These are phyloP conservation scores for Eciton burchellii DNA, from an alignment of 1,140 invertebrate species.

Conservation along the genomic window DNA sequence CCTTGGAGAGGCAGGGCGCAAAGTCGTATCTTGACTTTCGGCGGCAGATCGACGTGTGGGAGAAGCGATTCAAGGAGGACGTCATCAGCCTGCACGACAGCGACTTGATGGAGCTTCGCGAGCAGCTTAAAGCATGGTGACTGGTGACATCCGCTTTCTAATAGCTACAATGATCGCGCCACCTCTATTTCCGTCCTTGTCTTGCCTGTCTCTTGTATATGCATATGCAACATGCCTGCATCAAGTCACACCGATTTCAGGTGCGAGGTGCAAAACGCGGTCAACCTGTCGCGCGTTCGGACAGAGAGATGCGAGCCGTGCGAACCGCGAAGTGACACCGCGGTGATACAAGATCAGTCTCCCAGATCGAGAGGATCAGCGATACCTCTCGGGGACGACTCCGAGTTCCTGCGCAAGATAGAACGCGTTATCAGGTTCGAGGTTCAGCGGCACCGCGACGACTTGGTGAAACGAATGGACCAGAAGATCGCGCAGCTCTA, in stretches of 20 bases:
- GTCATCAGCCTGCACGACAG: slow-evolving; percentile 65
- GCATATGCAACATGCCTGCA: not conserved
- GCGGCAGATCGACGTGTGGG: slow-evolving; percentile 71
- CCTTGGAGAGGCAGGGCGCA: slow-evolving; percentile 66
- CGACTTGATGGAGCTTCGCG: slow-evolving; percentile 51
- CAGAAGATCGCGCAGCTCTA: slow-evolving; percentile 60
- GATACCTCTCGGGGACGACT: slow-evolving; percentile 3
- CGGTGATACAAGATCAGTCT: slow-evolving; percentile 1
- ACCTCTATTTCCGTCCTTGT: no score
- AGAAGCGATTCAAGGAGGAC: slow-evolving; percentile 61
- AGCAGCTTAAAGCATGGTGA: slow-evolving; percentile 60
- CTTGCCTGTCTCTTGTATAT: no score
- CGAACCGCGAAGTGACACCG: not conserved
- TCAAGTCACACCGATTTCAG: not conserved
- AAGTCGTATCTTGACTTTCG: slow-evolving; percentile 70
- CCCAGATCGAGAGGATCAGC: slow-evolving; percentile 6
- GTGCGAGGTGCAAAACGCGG: slow-evolving; percentile 22
- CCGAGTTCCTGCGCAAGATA: slow-evolving; percentile 52
- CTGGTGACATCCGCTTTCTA: not conserved
- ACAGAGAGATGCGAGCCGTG: not conserved
- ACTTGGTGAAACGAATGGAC: slow-evolving; percentile 43
- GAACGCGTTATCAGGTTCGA: slow-evolving; percentile 54
- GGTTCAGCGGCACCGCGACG: slow-evolving; percentile 51
- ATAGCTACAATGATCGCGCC: no score
- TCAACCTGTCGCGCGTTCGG: not conserved